phyloP scores from a whole-genome alignment of 2,888 invertebrate species.

The Ennomos erosarius region DNA sequence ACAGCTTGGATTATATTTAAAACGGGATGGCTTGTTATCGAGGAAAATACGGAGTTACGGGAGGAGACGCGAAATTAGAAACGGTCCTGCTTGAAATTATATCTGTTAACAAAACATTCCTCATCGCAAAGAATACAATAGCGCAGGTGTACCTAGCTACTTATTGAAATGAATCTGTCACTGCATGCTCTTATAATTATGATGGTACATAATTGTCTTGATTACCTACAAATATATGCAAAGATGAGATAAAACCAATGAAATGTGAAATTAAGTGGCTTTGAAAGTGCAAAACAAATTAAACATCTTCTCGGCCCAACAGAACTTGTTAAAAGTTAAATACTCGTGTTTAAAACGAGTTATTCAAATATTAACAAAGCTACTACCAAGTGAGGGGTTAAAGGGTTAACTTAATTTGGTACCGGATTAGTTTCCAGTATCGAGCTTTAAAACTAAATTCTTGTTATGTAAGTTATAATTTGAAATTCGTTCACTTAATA shows the following conservation, averaged over 20 bases:
- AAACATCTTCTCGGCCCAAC: slow-evolving; percentile 48
- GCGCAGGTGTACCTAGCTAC: no score
- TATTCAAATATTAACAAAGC: slow-evolving; percentile 52
- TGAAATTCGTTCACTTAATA: slow-evolving; percentile 18
- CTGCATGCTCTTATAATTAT: no score
- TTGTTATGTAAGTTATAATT: slow-evolving; percentile 28
- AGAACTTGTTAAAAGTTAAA: slow-evolving; percentile 51
- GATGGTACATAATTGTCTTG: no score
- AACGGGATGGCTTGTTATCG: slow-evolving; percentile 33
- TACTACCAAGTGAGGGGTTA: slow-evolving; percentile 45
- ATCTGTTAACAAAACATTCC: not conserved
- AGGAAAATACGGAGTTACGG: slow-evolving; percentile 28
- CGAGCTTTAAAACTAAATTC: slow-evolving; percentile 36
- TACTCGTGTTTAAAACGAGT: slow-evolving; percentile 51
- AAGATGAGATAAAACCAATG: slow-evolving; percentile 22
- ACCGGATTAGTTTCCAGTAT: slow-evolving; percentile 44
- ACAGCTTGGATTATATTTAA: slow-evolving; percentile 39
- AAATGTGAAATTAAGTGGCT: slow-evolving; percentile 33
- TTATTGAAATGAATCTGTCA: no score
- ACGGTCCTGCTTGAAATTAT: slow-evolving; percentile 4
- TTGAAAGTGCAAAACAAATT: slow-evolving; percentile 38
- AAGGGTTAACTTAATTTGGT: slow-evolving; percentile 51
- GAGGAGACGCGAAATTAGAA: slow-evolving; percentile 23
- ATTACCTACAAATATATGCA: not conserved
- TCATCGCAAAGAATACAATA: no score